phyloP scores from a whole-genome alignment of 2,888 invertebrate genomes.

The Eustalomyia histrio region DNA sequence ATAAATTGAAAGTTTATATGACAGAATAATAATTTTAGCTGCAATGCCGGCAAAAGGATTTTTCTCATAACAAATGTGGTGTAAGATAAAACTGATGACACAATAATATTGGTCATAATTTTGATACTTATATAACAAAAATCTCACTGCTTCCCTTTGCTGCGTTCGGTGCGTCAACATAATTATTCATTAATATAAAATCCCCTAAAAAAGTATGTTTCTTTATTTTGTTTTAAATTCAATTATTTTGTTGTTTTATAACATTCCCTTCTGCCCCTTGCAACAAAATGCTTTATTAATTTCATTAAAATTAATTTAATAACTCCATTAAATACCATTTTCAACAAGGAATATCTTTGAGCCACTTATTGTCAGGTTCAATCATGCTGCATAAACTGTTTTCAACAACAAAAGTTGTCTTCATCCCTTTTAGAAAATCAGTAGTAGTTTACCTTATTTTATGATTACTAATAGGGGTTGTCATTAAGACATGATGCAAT shows the following conservation, averaged over 20 bases:
- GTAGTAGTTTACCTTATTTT: neutral
- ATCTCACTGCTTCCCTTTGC: too few relatives aligned
- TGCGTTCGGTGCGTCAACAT: too few relatives aligned
- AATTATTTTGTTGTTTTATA: neutral
- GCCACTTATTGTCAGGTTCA: constrained; percentile 47
- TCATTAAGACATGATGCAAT: too few relatives aligned
- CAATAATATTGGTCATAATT: neutral
- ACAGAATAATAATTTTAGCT: constrained; percentile 29
- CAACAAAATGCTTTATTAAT: constrained; percentile 24
- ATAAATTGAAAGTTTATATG: constrained; percentile 26
- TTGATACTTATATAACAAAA: neutral
- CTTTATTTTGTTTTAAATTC: neutral
- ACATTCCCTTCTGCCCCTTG: neutral
- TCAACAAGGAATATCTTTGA: constrained; percentile 13
- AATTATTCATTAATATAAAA: too few relatives aligned
- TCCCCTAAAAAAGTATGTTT: too few relatives aligned
- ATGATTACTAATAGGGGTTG: neutral
- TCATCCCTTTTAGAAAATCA: constrained; percentile 5
- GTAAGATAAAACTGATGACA: constrained; percentile 4
- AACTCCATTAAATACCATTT: constrained; percentile 40
- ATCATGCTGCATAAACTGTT: constrained; percentile 32
- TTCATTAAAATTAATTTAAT: constrained; percentile 45
- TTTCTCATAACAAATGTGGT: constrained; percentile 15
- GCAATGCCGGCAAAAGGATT: constrained; percentile 13
- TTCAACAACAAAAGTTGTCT: constrained; percentile 32